A percentile compares a stretch with the other conserved stretches of the same genome.
These are phyloP conservation scores for Lepidochitona cinerea DNA, from an alignment of 2,888 invertebrate species.

Conservation along the genomic window DNA sequence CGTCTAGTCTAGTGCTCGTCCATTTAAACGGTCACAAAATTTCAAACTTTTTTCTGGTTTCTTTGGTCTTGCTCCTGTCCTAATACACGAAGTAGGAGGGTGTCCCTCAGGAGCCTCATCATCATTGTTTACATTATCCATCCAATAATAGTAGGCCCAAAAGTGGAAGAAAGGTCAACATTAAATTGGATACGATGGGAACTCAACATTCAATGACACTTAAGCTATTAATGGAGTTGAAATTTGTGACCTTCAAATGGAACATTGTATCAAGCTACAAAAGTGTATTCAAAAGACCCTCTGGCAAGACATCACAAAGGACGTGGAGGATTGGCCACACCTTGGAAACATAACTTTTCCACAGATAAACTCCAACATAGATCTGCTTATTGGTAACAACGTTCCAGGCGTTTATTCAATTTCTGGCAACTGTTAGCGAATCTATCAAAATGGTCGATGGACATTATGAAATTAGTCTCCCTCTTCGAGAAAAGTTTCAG, in stretches of 20 bases:
- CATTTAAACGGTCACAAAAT: no score
- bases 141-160: no score
- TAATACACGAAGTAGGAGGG: no score
- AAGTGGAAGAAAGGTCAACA: constrained; percentile 5
- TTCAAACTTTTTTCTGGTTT: no score
- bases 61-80: no score
- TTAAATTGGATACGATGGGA: constrained; percentile 13
- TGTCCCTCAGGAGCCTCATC: no score
- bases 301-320: constrained; percentile 17
- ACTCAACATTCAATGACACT: neutral
- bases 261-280: constrained; percentile 11
- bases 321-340: constrained; percentile 23
- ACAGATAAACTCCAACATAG: no score
- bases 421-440: constrained; percentile 8
- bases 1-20: no score
- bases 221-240: constrained; percentile 11
- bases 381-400: no score
- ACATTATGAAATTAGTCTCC: constrained; percentile 15
- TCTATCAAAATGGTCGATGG: constrained; percentile 11
- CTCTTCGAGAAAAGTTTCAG: constrained; percentile 8
- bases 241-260: constrained; percentile 9
- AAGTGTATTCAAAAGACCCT: constrained; percentile 20
- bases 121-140: no score
- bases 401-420: no score
- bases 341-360: constrained; percentile 14